These are phyloP conservation scores for Murina feae DNA, from an alignment of 2,113 vertebrate species.

Conservation along the genomic window DNA sequence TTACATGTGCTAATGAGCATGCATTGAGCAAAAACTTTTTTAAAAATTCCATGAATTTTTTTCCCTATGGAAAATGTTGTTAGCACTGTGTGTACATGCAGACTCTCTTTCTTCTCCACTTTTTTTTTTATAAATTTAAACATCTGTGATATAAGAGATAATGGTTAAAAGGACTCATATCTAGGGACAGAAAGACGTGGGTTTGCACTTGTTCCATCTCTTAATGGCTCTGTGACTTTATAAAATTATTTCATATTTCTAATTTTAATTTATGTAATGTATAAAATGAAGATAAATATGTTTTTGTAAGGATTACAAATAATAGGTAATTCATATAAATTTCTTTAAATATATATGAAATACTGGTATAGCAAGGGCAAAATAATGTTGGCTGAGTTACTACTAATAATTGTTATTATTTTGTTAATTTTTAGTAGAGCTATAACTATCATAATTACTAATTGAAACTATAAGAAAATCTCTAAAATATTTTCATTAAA, in stretches of 20 bases:
- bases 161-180: not conserved
- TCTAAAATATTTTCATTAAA: slow-evolving; percentile 35
- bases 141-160: not conserved
- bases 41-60: not conserved
- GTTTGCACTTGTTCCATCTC: not conserved
- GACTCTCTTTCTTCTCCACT: not conserved
- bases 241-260: slow-evolving; percentile 7
- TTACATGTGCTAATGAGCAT: not conserved
- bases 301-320: not conserved
- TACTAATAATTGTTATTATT: not conserved
- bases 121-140: not conserved
- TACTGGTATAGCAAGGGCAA: not conserved
- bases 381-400: not conserved
- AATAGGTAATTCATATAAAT: not conserved
- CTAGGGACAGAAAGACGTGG: not conserved
- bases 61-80: not conserved
- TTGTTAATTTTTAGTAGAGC: not conserved
- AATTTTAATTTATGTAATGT: not conserved
- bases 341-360: slow-evolving; percentile 24
- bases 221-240: not conserved
- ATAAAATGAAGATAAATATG: slow-evolving; percentile 21
- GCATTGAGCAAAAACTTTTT: not conserved
- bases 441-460: not conserved
- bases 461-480: slow-evolving; percentile 12
- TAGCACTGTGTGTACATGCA: not conserved